These are phyloP conservation scores for Nyctereutes procyonoides DNA, from an alignment of 2,113 vertebrate genomes.

Conservation along the genomic window DNA sequence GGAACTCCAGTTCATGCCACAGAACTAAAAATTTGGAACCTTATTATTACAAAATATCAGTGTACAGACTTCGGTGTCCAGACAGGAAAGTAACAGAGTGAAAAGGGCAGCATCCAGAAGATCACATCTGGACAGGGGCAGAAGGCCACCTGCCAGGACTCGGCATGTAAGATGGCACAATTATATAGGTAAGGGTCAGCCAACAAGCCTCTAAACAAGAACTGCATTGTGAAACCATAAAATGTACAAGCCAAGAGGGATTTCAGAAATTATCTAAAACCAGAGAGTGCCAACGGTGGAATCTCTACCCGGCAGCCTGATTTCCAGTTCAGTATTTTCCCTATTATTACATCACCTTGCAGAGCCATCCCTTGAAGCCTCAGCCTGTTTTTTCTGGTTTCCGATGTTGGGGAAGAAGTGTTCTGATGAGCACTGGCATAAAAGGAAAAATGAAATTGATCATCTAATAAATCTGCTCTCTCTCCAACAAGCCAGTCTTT, in stretches of 20 bases:
- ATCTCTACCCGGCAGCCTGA: accelerated
- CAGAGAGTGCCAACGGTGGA: accelerated
- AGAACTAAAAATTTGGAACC: accelerated
- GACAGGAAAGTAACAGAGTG: not conserved
- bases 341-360: accelerated
- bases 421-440: not conserved
- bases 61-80: not conserved
- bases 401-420: not conserved
- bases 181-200: not conserved
- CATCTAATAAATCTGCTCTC: constrained; percentile 57
- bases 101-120: not conserved
- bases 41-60: not conserved
- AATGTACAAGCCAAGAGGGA: accelerated
- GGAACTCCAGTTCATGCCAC: not conserved
- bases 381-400: not conserved
- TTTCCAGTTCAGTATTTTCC: accelerated
- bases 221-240: not conserved
- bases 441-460: constrained; percentile 6
- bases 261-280: not conserved
- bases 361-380: not conserved
- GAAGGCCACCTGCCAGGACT: too few relatives aligned
- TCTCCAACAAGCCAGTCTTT: constrained; percentile 32
- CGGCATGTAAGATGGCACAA: not conserved
- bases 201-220: too few relatives aligned
- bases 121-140: accelerated